Base-by-base conservation (phyloP, 1,140 invertebrate species). In the Anastrepha ludens region DNA sequence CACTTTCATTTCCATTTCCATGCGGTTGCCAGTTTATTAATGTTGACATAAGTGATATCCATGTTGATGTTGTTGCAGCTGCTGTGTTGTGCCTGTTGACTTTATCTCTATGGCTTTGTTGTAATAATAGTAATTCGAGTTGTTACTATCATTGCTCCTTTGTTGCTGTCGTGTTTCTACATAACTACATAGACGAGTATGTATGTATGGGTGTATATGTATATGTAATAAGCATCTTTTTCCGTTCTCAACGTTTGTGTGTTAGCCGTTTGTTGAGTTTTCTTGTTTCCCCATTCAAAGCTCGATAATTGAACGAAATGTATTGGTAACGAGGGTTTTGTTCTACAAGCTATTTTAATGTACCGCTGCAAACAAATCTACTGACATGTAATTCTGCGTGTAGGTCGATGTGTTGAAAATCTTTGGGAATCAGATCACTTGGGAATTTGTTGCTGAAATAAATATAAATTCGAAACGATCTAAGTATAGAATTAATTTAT, bases 71-170 rank as follows among this genome's bases (percentile, higher is more conserved):
- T 55, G 74, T 81, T 81, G 74, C 20, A 20, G 47, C 15, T 44
- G 15, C 41, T 70, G 39, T 44, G 39, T 81, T 81, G 44, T 81
- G 44, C 74, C 74, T 81, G 74, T 81, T 81, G 74, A 81, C 74
- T 81, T 81, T 81, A 81, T 81, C 74, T 81, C 74, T 20, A 58
- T 81, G 74, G 47, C n/a, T 81, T 81, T 81, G 74, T 81, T 81
- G 74, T 81, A 81, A 81, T 81, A 81, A 81, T 81, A 81, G 74
- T 81, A 81, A 81, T 81, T 81, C 47, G 47, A 81, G 74, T 81
- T 81, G 74, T 81, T 81, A 55, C n/a, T 50, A 81, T 29, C 47
- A 55, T 81, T 55, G 74, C 47, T 55, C 74, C 47, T 81, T 81
- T 9, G 44, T 81, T 81, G 74, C n/a, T 50, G 70, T 81, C n/a